Base-by-base conservation (phyloP, 2,888 invertebrate species). In the Hirtodrosophila confusa region DNA sequence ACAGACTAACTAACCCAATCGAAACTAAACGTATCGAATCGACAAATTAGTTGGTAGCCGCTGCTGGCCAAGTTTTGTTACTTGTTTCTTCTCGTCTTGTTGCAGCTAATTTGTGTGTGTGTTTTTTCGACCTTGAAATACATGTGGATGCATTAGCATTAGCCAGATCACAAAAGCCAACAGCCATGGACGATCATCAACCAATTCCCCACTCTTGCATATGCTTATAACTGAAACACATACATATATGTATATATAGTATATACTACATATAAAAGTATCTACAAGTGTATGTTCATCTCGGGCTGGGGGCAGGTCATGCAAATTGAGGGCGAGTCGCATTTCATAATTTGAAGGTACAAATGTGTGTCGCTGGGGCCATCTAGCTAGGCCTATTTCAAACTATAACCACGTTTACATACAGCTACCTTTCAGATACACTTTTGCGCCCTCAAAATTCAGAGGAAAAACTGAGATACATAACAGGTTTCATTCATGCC, bases 161-260 rank as follows among this genome's bases (percentile, higher is more conserved):
- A 78, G 78, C 53, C 85, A 67, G 82, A 69, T 71, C 82, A 78
- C 66, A 66, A 71, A 64, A 74, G 69, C 57, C 70, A 77, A 69
- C 57, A 76, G 75, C 72, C 64, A 83, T 61, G 65, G 65, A 72
- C 71, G 60, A 74, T 68, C 69, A 53, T 43, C 74, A 54, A 41
- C 45, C 33, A 35, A 35, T 50, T 49, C 29, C 53, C 50, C 31
- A 17, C 41, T 4, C 11, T 8, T 37, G 9, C 17, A 39, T 35
- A 44, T 24, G 27, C 0, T 17, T 0, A 39, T 43, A 17, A 5
- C 17, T 48, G 4, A 39, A 4, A 31, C 3, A 53, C 5, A 29
- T 5, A 41, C 23, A 44, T 7, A 33, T n/a, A 27, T n/a, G 27
- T 10, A 40, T 11, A 12, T 40, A 55, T 41, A 39, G 11, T n/a